Conservation (phyloP, 2,797 vertebrate genomes). For the Vipera ursinii region DNA sequence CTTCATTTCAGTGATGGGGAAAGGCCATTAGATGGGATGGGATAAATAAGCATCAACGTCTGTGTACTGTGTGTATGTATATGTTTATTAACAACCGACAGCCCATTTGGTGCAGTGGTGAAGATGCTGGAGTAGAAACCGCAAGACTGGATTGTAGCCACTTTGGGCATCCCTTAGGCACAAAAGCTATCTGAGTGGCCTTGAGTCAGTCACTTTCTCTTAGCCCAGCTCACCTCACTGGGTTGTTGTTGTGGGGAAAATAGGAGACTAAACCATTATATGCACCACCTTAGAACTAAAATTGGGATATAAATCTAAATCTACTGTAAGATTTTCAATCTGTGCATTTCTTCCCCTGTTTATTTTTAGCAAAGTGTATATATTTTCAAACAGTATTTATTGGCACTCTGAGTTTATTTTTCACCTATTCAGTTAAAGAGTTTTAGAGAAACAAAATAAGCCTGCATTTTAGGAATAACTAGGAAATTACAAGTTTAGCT, state of each 20-base stretch:
- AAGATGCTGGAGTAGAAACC: background rate
- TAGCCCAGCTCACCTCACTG: background rate
- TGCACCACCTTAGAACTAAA: background rate
- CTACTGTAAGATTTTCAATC: background rate
- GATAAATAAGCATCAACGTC: background rate
- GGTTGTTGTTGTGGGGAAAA: background rate
- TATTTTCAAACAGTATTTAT: background rate
- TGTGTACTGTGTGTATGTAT: background rate
- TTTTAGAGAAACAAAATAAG: background rate
- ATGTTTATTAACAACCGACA: background rate
- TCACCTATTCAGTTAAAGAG: background rate
- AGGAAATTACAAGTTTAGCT: background rate
- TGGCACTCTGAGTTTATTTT: background rate
- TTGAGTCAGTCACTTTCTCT: background rate
- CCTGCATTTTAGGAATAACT: background rate
- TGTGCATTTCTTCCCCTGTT: background rate
- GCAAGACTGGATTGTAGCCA: background rate
- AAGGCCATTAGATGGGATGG: background rate
- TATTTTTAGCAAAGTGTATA: background rate
- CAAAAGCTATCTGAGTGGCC: background rate
- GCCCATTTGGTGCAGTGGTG: background rate
- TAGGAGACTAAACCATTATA: background rate
- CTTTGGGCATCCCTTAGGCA: background rate
- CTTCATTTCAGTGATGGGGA: background rate
- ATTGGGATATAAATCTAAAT: background rate